Base-by-base conservation (phyloP, 2,888 invertebrate species). In the Heliconius sara region DNA sequence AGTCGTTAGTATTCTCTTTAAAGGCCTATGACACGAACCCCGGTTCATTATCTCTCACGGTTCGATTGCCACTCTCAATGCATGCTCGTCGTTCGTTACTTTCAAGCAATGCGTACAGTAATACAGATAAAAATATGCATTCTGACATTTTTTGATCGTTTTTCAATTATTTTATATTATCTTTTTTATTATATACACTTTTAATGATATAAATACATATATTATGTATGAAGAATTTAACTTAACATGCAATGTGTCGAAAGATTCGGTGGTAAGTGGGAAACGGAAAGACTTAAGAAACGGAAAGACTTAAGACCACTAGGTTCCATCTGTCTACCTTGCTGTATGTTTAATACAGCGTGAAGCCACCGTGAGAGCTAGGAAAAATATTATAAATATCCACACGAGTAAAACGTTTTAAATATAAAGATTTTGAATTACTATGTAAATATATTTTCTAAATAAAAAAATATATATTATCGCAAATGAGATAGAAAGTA, bases 21-120 rank as follows among this genome's bases (percentile, higher is more conserved):
- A 79, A 75, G 65, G 78, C 70, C 79, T 67, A 74, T 71, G 79
- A 52, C 30, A 57, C 80, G 83, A 84, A 83, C 83, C 84, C 81
- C 80, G 85, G 85, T 87, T 87, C 84, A 86, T 87, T 90, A 90
- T 90, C 90, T 88, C 86, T 88, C 87, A 89, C 88, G 88, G 85
- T 89, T 87, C 85, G 85, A 86, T 86, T 83, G 84, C 78, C 84
- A 73, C 72, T 76, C 72, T 81, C 78, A 86, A 87, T 88, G 85
- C 85, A 72, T 83, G 80, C 84, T 86, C 52, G 19, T 52, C 52
- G 52, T 85, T 87, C 88, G 88, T 87, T 87, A 87, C 84, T 80
- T 83, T 66, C 76, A 77, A 79, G 75, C 75, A 81, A 63, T 65
- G 77, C 70, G 60, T 79, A 68, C 52, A 74, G 25, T 63, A 25